Percentiles rank a stretch among this genome's conserved stretches.
These are phyloP conservation scores for Ecliptopera silaceata DNA, from an alignment of 2,888 invertebrate genomes.

Conservation along the genomic window DNA sequence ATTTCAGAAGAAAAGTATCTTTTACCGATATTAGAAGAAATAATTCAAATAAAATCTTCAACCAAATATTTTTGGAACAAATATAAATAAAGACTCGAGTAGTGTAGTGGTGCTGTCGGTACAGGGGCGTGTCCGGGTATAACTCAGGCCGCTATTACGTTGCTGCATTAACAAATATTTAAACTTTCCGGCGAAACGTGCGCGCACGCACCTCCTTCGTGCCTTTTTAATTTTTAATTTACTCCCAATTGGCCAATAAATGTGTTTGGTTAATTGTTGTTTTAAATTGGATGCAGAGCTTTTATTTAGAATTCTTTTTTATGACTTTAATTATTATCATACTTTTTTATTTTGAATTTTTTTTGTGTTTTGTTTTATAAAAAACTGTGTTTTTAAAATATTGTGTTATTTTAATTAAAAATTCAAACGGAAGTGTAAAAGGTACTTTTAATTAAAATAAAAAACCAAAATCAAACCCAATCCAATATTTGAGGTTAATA, in stretches of 20 bases:
- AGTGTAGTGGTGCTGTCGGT: constrained; percentile 38
- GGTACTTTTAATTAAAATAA: constrained; percentile 21
- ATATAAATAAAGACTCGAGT: constrained; percentile 6
- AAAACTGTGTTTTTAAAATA: no score
- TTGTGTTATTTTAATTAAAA: background rate
- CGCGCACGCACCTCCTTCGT: constrained; percentile 41
- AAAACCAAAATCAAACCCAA: constrained; percentile 23
- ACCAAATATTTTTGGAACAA: no score
- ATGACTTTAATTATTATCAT: background rate
- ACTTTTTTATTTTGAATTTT: no score
- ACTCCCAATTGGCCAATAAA: constrained; percentile 33
- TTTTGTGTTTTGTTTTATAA: no score
- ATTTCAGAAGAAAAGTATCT: no score
- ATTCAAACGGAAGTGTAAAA: constrained; percentile 11
- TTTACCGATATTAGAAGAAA: no score
- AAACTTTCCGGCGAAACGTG: constrained; percentile 57
- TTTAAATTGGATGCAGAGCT: constrained; percentile 19
- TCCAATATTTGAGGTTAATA: constrained; percentile 22
- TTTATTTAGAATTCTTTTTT: constrained; percentile 2
- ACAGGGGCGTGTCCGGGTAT: constrained; percentile 54
- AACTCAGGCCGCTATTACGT: constrained; percentile 52
- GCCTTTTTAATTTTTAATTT: constrained; percentile 34
- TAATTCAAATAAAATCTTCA: no score
- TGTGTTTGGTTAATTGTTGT: constrained; percentile 30
- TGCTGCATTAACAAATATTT: constrained; percentile 72